A percentile compares a stretch with the other conserved stretches of the same genome.
These are phyloP conservation scores for Willowsia nigromaculata DNA, from an alignment of 2,888 invertebrate species.

Conservation along the genomic window DNA sequence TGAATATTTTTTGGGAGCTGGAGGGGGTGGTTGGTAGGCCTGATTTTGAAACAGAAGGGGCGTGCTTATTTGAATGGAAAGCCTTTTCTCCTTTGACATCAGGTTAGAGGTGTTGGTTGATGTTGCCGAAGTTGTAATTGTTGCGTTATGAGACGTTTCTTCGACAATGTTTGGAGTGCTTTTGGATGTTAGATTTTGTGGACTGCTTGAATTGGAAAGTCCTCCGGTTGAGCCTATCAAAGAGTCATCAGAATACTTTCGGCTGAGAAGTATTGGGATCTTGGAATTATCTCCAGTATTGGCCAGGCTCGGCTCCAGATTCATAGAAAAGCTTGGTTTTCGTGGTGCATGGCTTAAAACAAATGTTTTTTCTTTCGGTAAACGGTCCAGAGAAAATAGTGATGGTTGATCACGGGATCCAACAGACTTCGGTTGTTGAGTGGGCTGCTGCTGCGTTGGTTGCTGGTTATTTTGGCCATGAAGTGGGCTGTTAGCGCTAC, in stretches of 20 bases:
- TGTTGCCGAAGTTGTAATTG: constrained; percentile 16
- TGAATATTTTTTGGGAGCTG: constrained; percentile 70
- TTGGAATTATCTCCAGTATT: constrained; percentile 59
- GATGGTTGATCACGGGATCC: constrained; percentile 71
- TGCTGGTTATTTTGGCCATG: constrained; percentile 47
- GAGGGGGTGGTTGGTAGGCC: constrained; percentile 35
- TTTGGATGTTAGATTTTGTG: constrained; percentile 64
- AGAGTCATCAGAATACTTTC: constrained; percentile 72
- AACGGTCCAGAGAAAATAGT: constrained; percentile 75
- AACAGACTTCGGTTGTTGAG: constrained; percentile 18
- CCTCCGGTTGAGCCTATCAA: constrained; percentile 48
- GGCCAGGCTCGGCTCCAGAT: constrained; percentile 49
- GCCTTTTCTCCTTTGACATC: constrained; percentile 63
- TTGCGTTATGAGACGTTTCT: constrained; percentile 3
- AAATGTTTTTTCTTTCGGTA: constrained; percentile 59
- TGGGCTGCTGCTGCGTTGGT: neutral
- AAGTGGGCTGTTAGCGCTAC: constrained; percentile 45
- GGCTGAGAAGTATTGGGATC: constrained; percentile 65
- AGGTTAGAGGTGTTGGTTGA: constrained; percentile 9
- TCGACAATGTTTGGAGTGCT: constrained; percentile 72
- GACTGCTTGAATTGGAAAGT: constrained; percentile 55
- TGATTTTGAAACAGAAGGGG: constrained; percentile 61
- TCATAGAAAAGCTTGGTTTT: constrained; percentile 62
- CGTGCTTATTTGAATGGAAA: constrained; percentile 72
- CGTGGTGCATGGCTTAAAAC: constrained; percentile 45